Conservation (phyloP, 2,888 invertebrate genomes). For the Drosophila borborema region DNA sequence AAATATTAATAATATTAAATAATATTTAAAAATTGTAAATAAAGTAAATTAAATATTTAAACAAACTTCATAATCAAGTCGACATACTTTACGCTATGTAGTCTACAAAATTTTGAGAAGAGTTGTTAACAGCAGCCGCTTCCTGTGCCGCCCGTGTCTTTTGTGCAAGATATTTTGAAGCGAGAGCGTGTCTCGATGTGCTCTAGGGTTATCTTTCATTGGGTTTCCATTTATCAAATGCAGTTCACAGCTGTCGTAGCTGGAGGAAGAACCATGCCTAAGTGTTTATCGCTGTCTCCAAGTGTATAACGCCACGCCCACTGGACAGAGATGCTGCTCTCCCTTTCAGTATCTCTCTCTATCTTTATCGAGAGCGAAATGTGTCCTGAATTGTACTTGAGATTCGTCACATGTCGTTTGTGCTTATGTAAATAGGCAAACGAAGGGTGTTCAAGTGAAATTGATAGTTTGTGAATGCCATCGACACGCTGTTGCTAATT, state of each 20-base stretch:
- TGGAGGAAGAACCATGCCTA: conserved; percentile 44
- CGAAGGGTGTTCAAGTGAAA: conserved; percentile 74
- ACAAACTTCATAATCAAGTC: background rate
- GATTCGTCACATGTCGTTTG: conserved; percentile 76
- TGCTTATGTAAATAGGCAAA: conserved; percentile 66
- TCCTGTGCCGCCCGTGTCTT: conserved; percentile 46
- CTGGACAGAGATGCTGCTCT: background rate
- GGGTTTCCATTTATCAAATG: conserved; percentile 71
- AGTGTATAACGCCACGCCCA: conserved; percentile 56
- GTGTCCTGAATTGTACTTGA: conserved; percentile 62
- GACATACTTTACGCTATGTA: background rate
- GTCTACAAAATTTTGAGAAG: conserved; percentile 22
- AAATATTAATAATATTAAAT: too few species aligned
- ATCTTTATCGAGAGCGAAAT: conserved; percentile 8
- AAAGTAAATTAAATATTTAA: background rate
- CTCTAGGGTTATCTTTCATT: conserved; percentile 27
- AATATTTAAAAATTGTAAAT: too few species aligned
- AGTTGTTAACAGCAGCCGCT: conserved; percentile 41
- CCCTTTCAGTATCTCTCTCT: background rate
- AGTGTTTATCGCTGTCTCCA: conserved; percentile 58
- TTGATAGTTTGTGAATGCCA: conserved; percentile 79
- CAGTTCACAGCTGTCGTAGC: conserved; percentile 68
- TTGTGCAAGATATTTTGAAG: conserved; percentile 10
- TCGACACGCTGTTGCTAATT: conserved; percentile 81
- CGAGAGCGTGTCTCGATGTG: conserved; percentile 34